Evolutionary conservation across 2,797 vertebrate species (phyloP), one percentile per base, ranked within the genome.

Genomic region (Scolopax rusticola): DNA sequence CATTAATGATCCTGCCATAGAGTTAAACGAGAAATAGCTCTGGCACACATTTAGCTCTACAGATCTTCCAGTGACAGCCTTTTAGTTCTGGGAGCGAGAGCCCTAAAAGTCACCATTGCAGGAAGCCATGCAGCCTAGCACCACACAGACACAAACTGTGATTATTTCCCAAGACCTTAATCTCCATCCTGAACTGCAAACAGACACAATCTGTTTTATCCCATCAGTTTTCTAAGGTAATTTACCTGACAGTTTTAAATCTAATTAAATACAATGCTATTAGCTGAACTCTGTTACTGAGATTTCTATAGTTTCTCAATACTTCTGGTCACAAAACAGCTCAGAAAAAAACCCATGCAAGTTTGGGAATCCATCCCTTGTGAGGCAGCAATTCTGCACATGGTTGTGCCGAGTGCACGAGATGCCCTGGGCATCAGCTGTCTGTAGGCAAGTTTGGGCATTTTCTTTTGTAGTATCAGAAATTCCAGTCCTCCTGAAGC

Each of bases 381-480:
- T 0, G 0, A 87, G 56, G 60, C 32, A 83, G 45, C 59, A 79
- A 28, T 15, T 82, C 90, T 74, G 74, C 25, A 67, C 8, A 18
- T 0, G 0, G 59, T 54, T 81, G 73, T 12, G 41, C 18, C 1
- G 2, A 85, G 57, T 2, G 3, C 48, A 63, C 0, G 25, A 82
- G 51, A 23, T 63, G 87, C 68, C 79, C 73, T 85, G 79, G 71
- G 83, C 50, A 78, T 63, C 74, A 67, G 57, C 33, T 74, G 19
- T 43, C 79, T 89, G 12, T 7, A 40, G 38, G 56, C 56, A 95
- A 64, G 41, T 86, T 43, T 32, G 51, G 67, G 47, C 54, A 82
- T 24, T 81, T 89, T 69, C 79, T 77, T 69, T 43, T 54, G 30
- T 7, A 68, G 33, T 10, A 89, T 75, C 82, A 83, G 57, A 80